These are phyloP conservation scores for Meloidogyne chitwoodi DNA, from an alignment of 1,140 invertebrate species.

Conservation along the genomic window DNA sequence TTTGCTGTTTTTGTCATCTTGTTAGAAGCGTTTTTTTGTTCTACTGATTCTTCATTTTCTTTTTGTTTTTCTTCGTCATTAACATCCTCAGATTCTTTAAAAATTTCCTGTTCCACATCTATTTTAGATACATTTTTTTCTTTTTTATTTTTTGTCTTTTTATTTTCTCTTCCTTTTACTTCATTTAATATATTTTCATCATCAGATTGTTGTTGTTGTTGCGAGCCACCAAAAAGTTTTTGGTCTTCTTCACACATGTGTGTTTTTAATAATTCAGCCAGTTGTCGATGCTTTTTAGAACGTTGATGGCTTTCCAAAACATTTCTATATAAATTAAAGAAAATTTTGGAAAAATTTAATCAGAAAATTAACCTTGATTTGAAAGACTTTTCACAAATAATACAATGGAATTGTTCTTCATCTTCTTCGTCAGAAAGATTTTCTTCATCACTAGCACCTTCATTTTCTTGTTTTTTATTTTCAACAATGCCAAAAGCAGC, in stretches of 20 bases:
- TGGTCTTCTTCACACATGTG: conserved; percentile 42
- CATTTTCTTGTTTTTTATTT: not conserved
- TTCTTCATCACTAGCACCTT: not conserved
- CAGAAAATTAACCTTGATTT: conserved; percentile 21
- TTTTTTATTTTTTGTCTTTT: conserved; percentile 5
- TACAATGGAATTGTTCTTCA: conserved; percentile 20
- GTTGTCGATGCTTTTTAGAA: conserved; percentile 44
- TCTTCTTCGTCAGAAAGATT: conserved; percentile 8
- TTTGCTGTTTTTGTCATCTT: not conserved
- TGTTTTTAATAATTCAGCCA: conserved; percentile 28
- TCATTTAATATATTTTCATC: conserved; percentile 2
- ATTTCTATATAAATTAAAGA: conserved; percentile 16
- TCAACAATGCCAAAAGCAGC: conserved; percentile 38
- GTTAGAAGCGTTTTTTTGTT: not conserved
- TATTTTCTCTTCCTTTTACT: not conserved
- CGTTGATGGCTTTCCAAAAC: conserved; percentile 32
- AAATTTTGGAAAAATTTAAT: conserved; percentile 9
- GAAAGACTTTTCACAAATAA: conserved; percentile 47
- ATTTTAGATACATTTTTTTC: not conserved
- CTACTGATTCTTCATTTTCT: not conserved
- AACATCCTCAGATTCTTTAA: not conserved
- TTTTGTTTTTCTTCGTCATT: not conserved
- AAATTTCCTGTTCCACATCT: conserved; percentile 11
- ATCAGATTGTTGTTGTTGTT: not conserved
- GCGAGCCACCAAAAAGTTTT: conserved; percentile 15